Base-by-base conservation (phyloP, 1,140 invertebrate species). In the Probaryconus sp. region DNA sequence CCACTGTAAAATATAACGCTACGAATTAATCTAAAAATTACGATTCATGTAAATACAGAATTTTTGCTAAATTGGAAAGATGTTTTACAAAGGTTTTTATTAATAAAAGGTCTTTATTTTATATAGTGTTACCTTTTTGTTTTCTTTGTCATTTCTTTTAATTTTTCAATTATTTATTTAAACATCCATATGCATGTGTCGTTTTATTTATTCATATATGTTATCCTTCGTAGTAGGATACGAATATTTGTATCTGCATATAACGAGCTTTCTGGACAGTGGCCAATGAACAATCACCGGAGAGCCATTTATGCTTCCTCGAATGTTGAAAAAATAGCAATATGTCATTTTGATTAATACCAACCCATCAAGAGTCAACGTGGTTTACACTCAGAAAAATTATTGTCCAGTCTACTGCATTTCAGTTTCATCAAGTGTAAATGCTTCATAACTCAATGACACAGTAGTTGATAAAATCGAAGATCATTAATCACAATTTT, bases 161-260 rank as follows among this genome's bases (percentile, higher is more conserved):
- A n/a, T n/a, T n/a, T n/a, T n/a, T n/a, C n/a, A n/a, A n/a, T n/a
- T n/a, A n/a, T n/a, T n/a, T n/a, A n/a, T n/a, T n/a, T n/a, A n/a
- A n/a, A n/a, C n/a, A n/a, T n/a, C n/a, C n/a, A n/a, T n/a, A n/a
- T n/a, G n/a, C n/a, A n/a, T n/a, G n/a, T 24, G 21, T 24, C 21
- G 28, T 30, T 40, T 37, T 50, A 40, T 50, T 50, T 28, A 35
- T 24, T 4, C 3, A 24, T 24, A 4, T 35, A 3, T 30, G 51
- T 21, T 16, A 51, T 42, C 35, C 14, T 7, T 26, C 33, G 37
- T 43, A 33, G 50, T 63, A 31, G 30, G 33, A 63, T 63, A 42
- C 42, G 35, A 51, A 51, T 63, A 63, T 51, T 24, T 10, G 37
- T 51, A 63, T 63, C 47, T 63, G 11, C 58, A 61, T 51, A 42